Evolutionary conservation across 2,888 invertebrate genomes (phyloP).

Genomic region (Heliconius erato): DNA sequence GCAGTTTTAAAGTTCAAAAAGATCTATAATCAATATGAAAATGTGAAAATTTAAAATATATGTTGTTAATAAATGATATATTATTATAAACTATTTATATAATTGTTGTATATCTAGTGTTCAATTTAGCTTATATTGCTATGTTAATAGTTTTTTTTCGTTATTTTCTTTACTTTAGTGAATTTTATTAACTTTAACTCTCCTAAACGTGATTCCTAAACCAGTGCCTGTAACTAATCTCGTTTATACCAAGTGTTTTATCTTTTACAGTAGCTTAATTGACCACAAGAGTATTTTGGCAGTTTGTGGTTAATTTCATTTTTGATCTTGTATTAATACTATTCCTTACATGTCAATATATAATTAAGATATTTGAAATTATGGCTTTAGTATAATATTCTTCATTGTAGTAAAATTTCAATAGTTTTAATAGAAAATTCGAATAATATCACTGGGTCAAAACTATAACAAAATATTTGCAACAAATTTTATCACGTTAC

Average conservation of each 20-base stretch:
- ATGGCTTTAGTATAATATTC: not conserved
- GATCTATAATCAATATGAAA: conserved; percentile 9
- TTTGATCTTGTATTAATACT: conserved; percentile 6
- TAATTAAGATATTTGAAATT: conserved; percentile 19
- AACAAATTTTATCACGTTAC: conserved; percentile 53
- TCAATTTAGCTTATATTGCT: conserved; percentile 15
- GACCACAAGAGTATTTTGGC: conserved; percentile 57
- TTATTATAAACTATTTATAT: conserved; percentile 19
- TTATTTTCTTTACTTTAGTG: conserved; percentile 21
- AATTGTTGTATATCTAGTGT: conserved; percentile 24
- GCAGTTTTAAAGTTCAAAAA: not conserved
- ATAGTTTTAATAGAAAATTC: conserved; percentile 30
- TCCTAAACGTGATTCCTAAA: conserved; percentile 45
- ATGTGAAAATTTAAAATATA: not conserved
- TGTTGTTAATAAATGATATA: not conserved
- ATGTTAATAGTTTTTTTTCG: conserved; percentile 26
- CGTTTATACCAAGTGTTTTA: conserved; percentile 34
- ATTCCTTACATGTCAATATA: conserved; percentile 19
- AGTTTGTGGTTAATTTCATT: conserved; percentile 54
- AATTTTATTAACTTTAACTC: conserved; percentile 21
- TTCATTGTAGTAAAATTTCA: conserved; percentile 20
- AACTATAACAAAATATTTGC: conserved; percentile 42
- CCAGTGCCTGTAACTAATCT: conserved; percentile 46
- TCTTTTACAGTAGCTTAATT: conserved; percentile 49
- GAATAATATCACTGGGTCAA: conserved; percentile 21